Percentiles rank a stretch among this genome's conserved stretches.
phyloP scores from a whole-genome alignment of 2,113 vertebrate genomes.

The Malaclemys terrapin region DNA sequence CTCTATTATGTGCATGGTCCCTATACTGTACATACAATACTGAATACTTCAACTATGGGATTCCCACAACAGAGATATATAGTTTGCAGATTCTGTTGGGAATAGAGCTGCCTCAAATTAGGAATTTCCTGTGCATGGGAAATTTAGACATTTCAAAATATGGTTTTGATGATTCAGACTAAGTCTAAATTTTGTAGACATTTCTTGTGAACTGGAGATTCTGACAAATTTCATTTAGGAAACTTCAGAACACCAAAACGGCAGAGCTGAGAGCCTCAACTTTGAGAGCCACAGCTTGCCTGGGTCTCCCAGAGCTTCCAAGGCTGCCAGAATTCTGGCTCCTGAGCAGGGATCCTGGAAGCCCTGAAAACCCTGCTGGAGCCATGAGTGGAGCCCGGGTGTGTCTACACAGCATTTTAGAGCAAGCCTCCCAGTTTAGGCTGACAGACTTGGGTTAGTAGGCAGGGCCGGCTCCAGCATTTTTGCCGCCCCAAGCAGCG shows the following conservation, averaged over 20 bases:
- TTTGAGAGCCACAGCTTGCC: neutral
- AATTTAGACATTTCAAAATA: neutral
- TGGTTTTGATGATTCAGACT: neutral
- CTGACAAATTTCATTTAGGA: neutral
- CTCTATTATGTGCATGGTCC: neutral
- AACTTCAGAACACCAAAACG: neutral
- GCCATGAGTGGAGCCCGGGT: neutral
- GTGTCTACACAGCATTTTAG: neutral
- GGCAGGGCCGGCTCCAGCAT: too few species aligned
- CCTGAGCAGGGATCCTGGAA: neutral
- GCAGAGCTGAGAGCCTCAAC: neutral
- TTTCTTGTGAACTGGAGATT: neutral
- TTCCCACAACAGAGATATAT: neutral
- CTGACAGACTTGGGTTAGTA: neutral
- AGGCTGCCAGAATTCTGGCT: neutral
- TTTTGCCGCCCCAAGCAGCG: too few species aligned
- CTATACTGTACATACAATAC: slow-evolving; percentile 5
- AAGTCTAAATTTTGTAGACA: neutral
- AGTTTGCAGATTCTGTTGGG: neutral
- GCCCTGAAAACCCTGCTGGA: neutral
- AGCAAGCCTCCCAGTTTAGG: neutral
- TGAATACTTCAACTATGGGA: slow-evolving; percentile 36
- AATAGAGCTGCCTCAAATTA: neutral
- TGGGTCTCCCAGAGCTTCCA: neutral
- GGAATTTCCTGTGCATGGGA: neutral